A percentile compares a stretch with the other conserved stretches of the same genome.
Conservation (phyloP, 2,113 vertebrate genomes). For the Varanus komodoensis region DNA sequence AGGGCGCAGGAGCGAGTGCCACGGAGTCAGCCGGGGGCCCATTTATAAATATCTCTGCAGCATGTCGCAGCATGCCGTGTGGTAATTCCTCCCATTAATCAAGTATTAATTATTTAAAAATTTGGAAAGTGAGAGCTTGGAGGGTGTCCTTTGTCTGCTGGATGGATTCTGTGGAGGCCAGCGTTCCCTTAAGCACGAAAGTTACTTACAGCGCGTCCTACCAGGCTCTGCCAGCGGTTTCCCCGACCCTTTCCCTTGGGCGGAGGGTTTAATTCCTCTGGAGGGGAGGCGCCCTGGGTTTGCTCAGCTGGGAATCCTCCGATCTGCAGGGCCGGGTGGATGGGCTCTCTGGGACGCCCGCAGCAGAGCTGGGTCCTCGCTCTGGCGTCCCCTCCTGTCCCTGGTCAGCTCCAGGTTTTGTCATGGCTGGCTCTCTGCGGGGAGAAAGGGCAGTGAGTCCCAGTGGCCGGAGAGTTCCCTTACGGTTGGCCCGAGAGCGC, state of each 20-base stretch:
- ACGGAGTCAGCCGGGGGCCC: constrained; percentile 62
- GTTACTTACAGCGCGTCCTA: no score
- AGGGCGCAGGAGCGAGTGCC: constrained; percentile 65
- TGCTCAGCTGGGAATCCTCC: not conserved
- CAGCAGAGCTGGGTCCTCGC: not conserved
- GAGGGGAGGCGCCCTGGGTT: not conserved
- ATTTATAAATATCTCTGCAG: constrained; percentile 71
- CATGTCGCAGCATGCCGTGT: constrained; percentile 71
- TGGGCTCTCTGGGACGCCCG: no score
- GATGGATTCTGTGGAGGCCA: not conserved
- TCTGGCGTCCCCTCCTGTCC: not conserved
- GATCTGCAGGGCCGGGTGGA: not conserved
- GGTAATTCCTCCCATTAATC: constrained; percentile 67
- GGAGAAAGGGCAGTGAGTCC: not conserved
- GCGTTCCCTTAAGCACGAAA: no score
- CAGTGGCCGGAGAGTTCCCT: not conserved
- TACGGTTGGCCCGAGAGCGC: not conserved
- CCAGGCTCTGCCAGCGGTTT: no score
- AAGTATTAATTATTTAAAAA: constrained; percentile 64
- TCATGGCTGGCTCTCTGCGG: not conserved
- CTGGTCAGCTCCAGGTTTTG: not conserved
- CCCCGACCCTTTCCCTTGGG: no score
- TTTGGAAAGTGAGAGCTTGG: constrained; percentile 13
- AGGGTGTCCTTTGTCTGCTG: not conserved
- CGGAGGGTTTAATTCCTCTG: no score